Conservation (phyloP, 1,140 invertebrate genomes). For the Palaemon carinicauda region DNA sequence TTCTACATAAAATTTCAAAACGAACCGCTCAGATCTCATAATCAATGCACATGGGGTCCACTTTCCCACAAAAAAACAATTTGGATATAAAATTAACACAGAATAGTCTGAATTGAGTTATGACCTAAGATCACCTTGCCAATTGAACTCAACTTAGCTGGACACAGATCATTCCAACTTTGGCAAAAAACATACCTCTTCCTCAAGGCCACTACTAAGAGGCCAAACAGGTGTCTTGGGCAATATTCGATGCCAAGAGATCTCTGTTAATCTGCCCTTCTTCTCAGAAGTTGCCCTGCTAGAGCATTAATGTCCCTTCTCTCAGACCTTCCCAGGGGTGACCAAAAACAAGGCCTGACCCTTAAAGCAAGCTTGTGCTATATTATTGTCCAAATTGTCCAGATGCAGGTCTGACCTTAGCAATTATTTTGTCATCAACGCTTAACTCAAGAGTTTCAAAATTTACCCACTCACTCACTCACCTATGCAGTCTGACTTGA, state of each 20-base stretch:
- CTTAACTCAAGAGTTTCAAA: too few relatives aligned
- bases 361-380: background rate
- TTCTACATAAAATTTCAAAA: too few relatives aligned
- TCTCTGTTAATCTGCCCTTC: background rate
- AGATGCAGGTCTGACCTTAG: background rate
- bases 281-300: background rate
- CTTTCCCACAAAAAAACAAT: too few relatives aligned
- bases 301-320: background rate
- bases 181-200: background rate
- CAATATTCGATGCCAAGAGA: background rate
- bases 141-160: background rate
- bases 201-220: background rate
- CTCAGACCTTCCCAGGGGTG: slow-evolving; percentile 4
- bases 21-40: too few relatives aligned
- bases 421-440: background rate
- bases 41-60: too few relatives aligned
- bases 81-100: background rate
- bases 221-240: background rate
- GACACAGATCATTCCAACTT: background rate
- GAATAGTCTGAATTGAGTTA: slow-evolving; percentile 12
- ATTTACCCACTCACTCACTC: too few relatives aligned
- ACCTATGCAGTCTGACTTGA: too few relatives aligned
- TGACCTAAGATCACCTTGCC: background rate
- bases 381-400: background rate
- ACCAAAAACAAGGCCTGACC: background rate